Percentiles rank a stretch among this genome's conserved stretches.
These are phyloP conservation scores for Crenichthys baileyi DNA, from an alignment of 2,797 vertebrate genomes.

Conservation along the genomic window DNA sequence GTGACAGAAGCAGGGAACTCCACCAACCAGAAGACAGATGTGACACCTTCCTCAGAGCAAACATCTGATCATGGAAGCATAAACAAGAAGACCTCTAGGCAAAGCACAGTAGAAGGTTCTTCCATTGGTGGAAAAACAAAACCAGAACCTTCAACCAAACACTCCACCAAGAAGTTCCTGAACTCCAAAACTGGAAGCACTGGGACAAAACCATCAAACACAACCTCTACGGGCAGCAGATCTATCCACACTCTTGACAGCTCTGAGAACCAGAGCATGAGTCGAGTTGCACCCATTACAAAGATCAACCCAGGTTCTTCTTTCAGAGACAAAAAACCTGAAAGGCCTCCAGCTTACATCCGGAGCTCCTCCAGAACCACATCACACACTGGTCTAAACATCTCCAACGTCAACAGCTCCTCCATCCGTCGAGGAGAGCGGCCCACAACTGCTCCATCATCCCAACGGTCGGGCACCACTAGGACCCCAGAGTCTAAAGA, in stretches of 20 bases:
- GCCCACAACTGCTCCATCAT: constrained; percentile 62
- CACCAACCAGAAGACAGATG: constrained; percentile 4
- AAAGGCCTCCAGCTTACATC: constrained; percentile 59
- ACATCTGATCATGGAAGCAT: background rate
- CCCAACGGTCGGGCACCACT: constrained; percentile 67
- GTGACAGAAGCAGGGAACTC: background rate
- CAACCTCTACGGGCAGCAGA: constrained; percentile 47
- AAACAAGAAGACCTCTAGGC: background rate
- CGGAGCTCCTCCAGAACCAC: constrained; percentile 57
- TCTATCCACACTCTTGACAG: constrained; percentile 79
- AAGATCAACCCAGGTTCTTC: constrained; percentile 63
- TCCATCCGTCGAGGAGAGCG: constrained; percentile 51
- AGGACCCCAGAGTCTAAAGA: constrained; percentile 53
- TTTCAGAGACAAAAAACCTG: constrained; percentile 57
- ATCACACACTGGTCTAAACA: background rate
- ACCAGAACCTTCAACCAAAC: constrained; percentile 1
- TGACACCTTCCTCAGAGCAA: background rate
- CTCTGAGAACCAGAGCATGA: constrained; percentile 86
- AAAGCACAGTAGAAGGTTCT: background rate
- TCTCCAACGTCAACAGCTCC: background rate
- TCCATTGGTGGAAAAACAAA: constrained; percentile 6
- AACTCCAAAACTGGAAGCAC: constrained; percentile 23
- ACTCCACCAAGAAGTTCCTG: constrained; percentile 8
- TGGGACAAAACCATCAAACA: constrained; percentile 2
- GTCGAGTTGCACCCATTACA: constrained; percentile 88